A percentile compares a stretch with the other conserved stretches of the same genome.
Evolutionary conservation across 2,113 vertebrate species (phyloP).

Genomic region (Tetraodon nigroviridis): DNA sequence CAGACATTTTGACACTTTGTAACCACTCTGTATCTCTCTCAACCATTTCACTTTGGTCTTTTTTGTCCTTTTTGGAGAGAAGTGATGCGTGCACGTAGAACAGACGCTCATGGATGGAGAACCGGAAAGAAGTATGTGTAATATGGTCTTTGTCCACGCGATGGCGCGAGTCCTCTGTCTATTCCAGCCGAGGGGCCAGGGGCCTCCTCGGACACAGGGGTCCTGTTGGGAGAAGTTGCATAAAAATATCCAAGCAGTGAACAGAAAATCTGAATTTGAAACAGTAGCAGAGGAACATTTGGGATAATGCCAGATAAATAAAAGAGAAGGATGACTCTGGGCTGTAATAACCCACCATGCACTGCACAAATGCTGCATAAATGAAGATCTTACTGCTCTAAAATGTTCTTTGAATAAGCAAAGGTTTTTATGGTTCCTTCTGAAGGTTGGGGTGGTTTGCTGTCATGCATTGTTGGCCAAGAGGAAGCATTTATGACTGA

Average conservation of each 20-base stretch:
- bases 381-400: no score
- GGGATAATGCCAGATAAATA: background rate
- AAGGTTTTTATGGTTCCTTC: background rate
- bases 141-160: slow-evolving; percentile 34
- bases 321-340: no score
- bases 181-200: slow-evolving; percentile 11
- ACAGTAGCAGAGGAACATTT: no score
- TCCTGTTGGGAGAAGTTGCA: slow-evolving; percentile 33
- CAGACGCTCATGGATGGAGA: background rate
- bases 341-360: no score
- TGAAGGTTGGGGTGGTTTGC: background rate
- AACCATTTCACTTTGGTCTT: no score
- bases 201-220: slow-evolving; percentile 28
- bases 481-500: background rate
- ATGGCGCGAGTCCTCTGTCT: slow-evolving; percentile 26
- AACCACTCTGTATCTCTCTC: no score
- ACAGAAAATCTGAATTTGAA: slow-evolving; percentile 15
- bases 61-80: no score
- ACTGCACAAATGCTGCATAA: no score
- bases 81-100: background rate
- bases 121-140: slow-evolving; percentile 12
- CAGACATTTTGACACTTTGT: no score
- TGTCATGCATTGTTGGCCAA: background rate
- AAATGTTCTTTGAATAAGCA: background rate
- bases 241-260: background rate